Evolutionary conservation across 2,797 vertebrate genomes (phyloP), one percentile per base, ranked within the genome.

Genomic region (Echiichthys vipera): DNA sequence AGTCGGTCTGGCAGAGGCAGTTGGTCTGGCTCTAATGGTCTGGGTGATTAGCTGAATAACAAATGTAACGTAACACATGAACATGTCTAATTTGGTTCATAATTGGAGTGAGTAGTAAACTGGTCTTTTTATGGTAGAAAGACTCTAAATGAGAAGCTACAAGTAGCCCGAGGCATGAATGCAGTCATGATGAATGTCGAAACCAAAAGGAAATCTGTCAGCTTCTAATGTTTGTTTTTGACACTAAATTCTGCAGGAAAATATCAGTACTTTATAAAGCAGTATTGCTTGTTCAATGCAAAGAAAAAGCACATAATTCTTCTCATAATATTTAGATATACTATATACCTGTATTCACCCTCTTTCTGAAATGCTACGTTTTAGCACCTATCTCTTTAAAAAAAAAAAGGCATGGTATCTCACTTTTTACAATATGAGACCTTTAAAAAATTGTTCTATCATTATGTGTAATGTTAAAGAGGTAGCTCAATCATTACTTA

Each of bases 41-140:
- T 81, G 56, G 80, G 81, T 86, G 77, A 91, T 93, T 93, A 91
- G 81, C 84, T 87, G 79, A 92, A 84, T 86, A 80, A 77, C 78
- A 85, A 90, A 84, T 85, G 74, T 75, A 84, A 80, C 42, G 9
- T 67, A 86, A 74, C 53, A 81, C 54, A 71, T 79, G 66, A 86
- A 84, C 76, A 74, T 82, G 86, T 81, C 63, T 80, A 73, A 71
- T 76, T 77, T 74, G 71, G 77, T 83, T 75, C 77, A 88, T 76
- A 86, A 91, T 86, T 80, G 54, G 55, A 56, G 57, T n/a, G 34
- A 64, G 74, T 73, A 63, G 80, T 87, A 89, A 90, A 91, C 45
- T 64, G 86, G 78, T 80, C 71, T 84, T 81, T 79, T 88, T 86
- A 78, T 79, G 24, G 62, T 59, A 80, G 59, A 71, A 45, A 25